phyloP scores from a whole-genome alignment of 2,797 vertebrate species.

The Micromesistius poutassou region DNA sequence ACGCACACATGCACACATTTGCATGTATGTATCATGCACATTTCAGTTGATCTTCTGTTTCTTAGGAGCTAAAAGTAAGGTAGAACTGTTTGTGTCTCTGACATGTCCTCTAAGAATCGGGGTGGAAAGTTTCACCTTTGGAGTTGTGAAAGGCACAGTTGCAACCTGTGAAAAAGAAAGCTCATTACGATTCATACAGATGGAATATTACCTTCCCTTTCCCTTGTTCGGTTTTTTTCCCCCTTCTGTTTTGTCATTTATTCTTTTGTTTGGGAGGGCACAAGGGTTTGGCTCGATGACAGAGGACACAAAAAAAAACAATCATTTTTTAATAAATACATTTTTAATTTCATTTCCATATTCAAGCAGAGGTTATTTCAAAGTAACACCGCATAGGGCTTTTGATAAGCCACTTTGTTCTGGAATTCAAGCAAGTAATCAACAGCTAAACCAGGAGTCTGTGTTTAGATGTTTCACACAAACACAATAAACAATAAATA shows the following conservation, averaged over 20 bases:
- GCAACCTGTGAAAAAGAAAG: slow-evolving; percentile 22
- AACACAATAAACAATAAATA: background rate
- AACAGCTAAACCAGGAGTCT: background rate
- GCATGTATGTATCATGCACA: background rate
- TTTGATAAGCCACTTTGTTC: background rate
- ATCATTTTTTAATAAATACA: slow-evolving; percentile 34
- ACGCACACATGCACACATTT: background rate
- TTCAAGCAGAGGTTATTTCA: slow-evolving; percentile 47
- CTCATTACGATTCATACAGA: slow-evolving; percentile 61
- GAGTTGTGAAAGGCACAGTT: slow-evolving; percentile 57
- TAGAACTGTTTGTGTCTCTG: slow-evolving; percentile 26
- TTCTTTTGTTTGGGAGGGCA: slow-evolving; percentile 44
- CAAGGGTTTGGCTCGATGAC: slow-evolving; percentile 37
- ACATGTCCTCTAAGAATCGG: slow-evolving; percentile 28
- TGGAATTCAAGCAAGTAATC: background rate
- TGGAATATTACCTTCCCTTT: slow-evolving; percentile 47
- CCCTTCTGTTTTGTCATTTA: slow-evolving; percentile 37
- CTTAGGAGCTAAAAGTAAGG: slow-evolving; percentile 19
- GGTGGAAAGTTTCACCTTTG: slow-evolving; percentile 54
- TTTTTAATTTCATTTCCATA: slow-evolving; percentile 34
- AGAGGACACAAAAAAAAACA: slow-evolving; percentile 32
- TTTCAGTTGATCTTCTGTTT: background rate
- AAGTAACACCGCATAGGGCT: slow-evolving; percentile 29
- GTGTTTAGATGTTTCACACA: background rate
- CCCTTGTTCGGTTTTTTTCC: slow-evolving; percentile 22